These are phyloP conservation scores for Drosophila trichaetosa DNA, from an alignment of 2,888 invertebrate genomes.

Conservation along the genomic window DNA sequence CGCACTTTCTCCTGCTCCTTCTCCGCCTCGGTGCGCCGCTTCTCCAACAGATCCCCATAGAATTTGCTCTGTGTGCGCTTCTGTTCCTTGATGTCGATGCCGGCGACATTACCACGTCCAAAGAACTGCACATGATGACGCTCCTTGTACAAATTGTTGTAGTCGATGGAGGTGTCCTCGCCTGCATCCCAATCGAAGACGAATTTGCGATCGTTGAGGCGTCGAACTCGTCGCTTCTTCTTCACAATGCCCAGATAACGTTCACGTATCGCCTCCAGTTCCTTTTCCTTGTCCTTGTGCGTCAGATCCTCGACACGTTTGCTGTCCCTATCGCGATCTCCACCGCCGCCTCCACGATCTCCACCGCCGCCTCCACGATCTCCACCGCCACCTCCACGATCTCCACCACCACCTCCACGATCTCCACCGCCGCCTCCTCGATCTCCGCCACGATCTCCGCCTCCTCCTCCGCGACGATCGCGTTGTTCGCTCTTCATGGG, in stretches of 20 bases:
- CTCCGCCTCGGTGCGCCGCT: conserved; percentile 97
- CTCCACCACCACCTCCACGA: conserved; percentile 16
- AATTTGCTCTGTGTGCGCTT: conserved; percentile 98
- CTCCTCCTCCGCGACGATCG: conserved; percentile 81
- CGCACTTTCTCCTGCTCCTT: conserved; percentile 98
- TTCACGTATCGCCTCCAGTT: conserved; percentile 97
- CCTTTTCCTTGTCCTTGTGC: conserved; percentile 95
- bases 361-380: conserved; percentile 45
- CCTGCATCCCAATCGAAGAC: conserved; percentile 99
- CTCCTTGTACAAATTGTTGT: conserved; percentile 98
- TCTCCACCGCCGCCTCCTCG: neutral
- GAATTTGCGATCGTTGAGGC: conserved; percentile 99
- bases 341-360: conserved; percentile 79
- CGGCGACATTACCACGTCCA: conserved; percentile 98
- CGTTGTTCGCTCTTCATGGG: conserved; percentile 62
- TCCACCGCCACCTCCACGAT: conserved; percentile 69
- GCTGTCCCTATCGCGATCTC: conserved; percentile 85
- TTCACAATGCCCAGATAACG: conserved; percentile 97
- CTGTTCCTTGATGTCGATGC: conserved; percentile 98
- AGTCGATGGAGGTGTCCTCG: conserved; percentile 99
- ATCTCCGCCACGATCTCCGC: conserved; percentile 18
- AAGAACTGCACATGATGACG: conserved; percentile 99
- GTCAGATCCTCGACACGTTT: conserved; percentile 83
- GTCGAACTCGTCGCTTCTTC: conserved; percentile 95
- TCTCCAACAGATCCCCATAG: conserved; percentile 97